phyloP scores from a whole-genome alignment of 1,140 invertebrate genomes.

The Papilio glaucus region DNA sequence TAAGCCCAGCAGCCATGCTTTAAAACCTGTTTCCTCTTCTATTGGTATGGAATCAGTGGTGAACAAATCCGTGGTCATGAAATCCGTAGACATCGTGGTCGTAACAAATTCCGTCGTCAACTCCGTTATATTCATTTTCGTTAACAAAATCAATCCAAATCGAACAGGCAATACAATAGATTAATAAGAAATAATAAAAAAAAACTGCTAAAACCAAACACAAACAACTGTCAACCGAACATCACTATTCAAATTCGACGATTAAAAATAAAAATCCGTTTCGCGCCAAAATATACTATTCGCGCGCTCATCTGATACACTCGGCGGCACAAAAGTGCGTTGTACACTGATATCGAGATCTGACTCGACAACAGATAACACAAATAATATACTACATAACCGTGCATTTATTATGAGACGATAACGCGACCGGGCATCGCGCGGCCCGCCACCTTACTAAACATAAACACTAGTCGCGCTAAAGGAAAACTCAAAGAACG shows the following conservation, averaged over 20 bases:
- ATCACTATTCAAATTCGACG: slow-evolving; percentile 25
- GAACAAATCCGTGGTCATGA: slow-evolving; percentile 36
- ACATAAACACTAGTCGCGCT: slow-evolving; percentile 34
- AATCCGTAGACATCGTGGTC: slow-evolving; percentile 42
- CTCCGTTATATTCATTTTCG: slow-evolving; percentile 64
- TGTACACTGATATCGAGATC: slow-evolving; percentile 54
- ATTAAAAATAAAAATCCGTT: slow-evolving; percentile 36
- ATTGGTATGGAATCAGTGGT: slow-evolving; percentile 48
- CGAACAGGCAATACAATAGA: not conserved
- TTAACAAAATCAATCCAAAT: slow-evolving; percentile 42
- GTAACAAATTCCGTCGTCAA: slow-evolving; percentile 49
- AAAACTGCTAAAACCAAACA: slow-evolving; percentile 21
- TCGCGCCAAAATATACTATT: slow-evolving; percentile 49
- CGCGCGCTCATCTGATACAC: slow-evolving; percentile 42
- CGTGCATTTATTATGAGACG: slow-evolving; percentile 26
- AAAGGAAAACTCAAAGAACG: slow-evolving; percentile 44
- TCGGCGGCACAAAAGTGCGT: slow-evolving; percentile 40
- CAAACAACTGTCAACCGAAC: slow-evolving; percentile 25
- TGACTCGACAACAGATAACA: slow-evolving; percentile 63
- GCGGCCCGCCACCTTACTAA: slow-evolving; percentile 44
- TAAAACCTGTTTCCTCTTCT: slow-evolving; percentile 47
- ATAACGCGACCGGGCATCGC: slow-evolving; percentile 48
- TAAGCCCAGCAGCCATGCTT: slow-evolving; percentile 59
- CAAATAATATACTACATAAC: slow-evolving; percentile 46
- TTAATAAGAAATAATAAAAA: too few relatives aligned